Percentiles rank a stretch among this genome's conserved stretches.
These are phyloP conservation scores for Drosophila siamana DNA, from an alignment of 2,888 invertebrate species.

Conservation along the genomic window DNA sequence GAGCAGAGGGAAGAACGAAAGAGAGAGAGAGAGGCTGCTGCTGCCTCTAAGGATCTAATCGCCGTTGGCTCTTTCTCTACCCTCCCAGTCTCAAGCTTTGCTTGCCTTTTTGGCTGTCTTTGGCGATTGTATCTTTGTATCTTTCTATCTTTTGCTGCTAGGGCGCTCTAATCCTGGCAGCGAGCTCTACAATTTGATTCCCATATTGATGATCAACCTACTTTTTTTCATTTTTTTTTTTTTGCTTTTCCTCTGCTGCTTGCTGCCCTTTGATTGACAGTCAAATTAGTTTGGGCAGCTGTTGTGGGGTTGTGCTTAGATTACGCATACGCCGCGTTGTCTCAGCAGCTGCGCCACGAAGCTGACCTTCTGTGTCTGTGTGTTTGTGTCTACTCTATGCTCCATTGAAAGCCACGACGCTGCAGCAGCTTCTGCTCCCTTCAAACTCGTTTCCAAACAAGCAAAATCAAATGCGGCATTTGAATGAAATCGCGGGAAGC, in stretches of 20 bases:
- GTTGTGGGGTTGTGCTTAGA: conserved; percentile 20
- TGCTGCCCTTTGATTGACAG: conserved; percentile 55
- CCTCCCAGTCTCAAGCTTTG: conserved; percentile 30
- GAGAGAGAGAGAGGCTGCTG: not conserved
- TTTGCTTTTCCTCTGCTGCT: not conserved
- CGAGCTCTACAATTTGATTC: conserved; percentile 69
- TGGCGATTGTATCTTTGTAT: conserved; percentile 6
- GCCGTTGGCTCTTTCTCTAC: conserved; percentile 22
- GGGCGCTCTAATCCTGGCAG: conserved; percentile 32
- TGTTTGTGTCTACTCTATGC: conserved; percentile 10
- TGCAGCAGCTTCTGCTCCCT: too few relatives aligned
- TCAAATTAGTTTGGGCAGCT: conserved; percentile 59
- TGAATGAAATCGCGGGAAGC: conserved; percentile 71
- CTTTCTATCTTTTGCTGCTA: conserved; percentile 27
- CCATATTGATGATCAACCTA: conserved; percentile 69
- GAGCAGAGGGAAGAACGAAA: not conserved
- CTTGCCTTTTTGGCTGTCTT: conserved; percentile 20
- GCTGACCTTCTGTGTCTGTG: conserved; percentile 29
- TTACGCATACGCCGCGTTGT: conserved; percentile 49
- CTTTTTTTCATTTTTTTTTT: conserved; percentile 8
- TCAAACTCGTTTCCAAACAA: too few relatives aligned
- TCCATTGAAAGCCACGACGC: conserved; percentile 26
- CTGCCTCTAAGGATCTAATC: conserved; percentile 45
- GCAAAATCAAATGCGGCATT: conserved; percentile 49
- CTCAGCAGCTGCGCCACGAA: conserved; percentile 25